Conservation (phyloP, 2,113 vertebrate species). For the Semnornis frantzii region DNA sequence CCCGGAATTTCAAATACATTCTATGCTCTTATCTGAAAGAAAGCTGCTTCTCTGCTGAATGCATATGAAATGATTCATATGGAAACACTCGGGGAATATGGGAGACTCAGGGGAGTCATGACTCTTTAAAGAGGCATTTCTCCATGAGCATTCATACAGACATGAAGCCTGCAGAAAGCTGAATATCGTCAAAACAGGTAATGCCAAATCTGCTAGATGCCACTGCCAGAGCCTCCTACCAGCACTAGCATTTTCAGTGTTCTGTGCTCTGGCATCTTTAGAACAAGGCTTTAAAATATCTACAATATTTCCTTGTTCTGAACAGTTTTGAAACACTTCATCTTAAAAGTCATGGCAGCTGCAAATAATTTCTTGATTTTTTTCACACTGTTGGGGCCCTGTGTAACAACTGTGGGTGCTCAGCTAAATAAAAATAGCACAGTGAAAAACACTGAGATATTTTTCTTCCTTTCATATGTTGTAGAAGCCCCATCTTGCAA, state of each 20-base stretch:
- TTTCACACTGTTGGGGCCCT: background rate
- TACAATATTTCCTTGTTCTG: background rate
- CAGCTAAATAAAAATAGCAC: background rate
- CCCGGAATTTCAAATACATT: background rate
- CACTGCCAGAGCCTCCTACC: background rate
- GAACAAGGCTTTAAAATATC: background rate
- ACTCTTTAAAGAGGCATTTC: background rate
- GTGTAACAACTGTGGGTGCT: background rate
- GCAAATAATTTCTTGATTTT: background rate
- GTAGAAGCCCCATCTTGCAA: background rate
- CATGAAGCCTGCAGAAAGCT: background rate
- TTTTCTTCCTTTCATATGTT: background rate
- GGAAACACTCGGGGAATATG: background rate
- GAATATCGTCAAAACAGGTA: background rate
- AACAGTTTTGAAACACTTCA: background rate
- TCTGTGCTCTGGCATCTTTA: background rate
- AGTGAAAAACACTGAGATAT: background rate
- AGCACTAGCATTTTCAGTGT: background rate
- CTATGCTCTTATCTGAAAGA: background rate
- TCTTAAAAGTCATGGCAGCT: background rate
- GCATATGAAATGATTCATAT: background rate
- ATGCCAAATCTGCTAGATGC: background rate
- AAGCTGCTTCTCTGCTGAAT: background rate
- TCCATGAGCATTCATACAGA: background rate
- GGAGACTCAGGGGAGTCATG: background rate